Percentiles rank a stretch among this genome's conserved stretches.
These are phyloP conservation scores for Odontocolon sp. DNA, from an alignment of 2,888 invertebrate genomes.

Conservation along the genomic window DNA sequence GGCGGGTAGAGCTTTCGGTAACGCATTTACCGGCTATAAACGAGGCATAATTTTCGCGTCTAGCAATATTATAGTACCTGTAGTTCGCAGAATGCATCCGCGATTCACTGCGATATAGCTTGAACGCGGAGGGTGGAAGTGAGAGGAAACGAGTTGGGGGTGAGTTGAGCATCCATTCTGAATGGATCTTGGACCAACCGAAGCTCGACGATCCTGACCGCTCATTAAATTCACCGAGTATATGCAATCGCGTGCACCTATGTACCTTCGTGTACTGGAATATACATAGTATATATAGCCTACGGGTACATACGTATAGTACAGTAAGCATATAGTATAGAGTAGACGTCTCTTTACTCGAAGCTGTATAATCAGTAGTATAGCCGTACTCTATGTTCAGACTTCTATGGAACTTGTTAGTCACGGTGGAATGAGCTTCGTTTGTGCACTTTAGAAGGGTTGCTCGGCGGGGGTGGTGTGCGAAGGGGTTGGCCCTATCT, in stretches of 20 bases:
- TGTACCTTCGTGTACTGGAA: background rate
- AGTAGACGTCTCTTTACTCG: conserved; percentile 43
- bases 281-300: background rate
- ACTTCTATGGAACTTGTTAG: conserved; percentile 56
- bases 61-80: conserved; percentile 49
- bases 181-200: conserved; percentile 45
- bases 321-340: background rate
- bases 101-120: too few relatives aligned
- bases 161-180: conserved; percentile 18
- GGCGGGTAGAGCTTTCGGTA: background rate
- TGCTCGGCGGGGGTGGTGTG: conserved; percentile 2
- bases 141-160: conserved; percentile 14
- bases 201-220: conserved; percentile 34
- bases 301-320: background rate
- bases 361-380: conserved; percentile 51
- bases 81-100: conserved; percentile 28
- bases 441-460: conserved; percentile 45
- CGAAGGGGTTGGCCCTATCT: conserved; percentile 9
- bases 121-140: too few relatives aligned
- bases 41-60: conserved; percentile 54
- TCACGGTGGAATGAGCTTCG: conserved; percentile 53
- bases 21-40: background rate
- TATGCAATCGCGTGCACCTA: background rate
- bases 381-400: conserved; percentile 47
- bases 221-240: conserved; percentile 41